Evolutionary conservation across 2,888 invertebrate species (phyloP).

Genomic region (Nymphalis c-album): DNA sequence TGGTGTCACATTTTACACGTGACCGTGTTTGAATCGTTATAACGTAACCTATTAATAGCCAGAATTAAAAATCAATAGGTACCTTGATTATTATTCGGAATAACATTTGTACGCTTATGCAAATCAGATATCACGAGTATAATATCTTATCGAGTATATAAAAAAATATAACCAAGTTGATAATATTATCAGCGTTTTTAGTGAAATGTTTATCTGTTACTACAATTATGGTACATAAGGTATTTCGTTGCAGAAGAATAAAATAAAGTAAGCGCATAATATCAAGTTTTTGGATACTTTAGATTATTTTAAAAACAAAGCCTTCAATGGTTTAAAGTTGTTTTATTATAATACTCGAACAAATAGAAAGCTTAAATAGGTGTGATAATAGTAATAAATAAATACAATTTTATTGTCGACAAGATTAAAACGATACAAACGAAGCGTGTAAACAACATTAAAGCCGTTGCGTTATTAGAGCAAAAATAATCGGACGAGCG

Average conservation of each 20-base stretch:
- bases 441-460: constrained; percentile 34
- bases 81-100: constrained; percentile 4
- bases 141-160: constrained; percentile 2
- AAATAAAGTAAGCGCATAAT: background rate
- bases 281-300: too few species aligned
- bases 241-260: background rate
- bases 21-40: constrained; percentile 45
- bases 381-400: constrained; percentile 5
- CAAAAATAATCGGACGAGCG: constrained; percentile 46
- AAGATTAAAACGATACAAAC: constrained; percentile 34
- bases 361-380: background rate
- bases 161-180: background rate
- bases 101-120: background rate
- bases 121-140: background rate
- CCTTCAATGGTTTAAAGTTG: background rate
- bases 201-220: constrained; percentile 5
- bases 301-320: background rate
- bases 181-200: constrained; percentile 7
- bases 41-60: constrained; percentile 9
- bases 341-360: constrained; percentile 1
- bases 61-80: constrained; percentile 18
- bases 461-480: constrained; percentile 34
- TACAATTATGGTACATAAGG: background rate
- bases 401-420: constrained; percentile 18
- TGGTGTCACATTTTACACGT: constrained; percentile 57